Evolutionary conservation across 2,113 vertebrate genomes (phyloP), one percentile per base, ranked within the genome.

Genomic region (Paralichthys olivaceus): DNA sequence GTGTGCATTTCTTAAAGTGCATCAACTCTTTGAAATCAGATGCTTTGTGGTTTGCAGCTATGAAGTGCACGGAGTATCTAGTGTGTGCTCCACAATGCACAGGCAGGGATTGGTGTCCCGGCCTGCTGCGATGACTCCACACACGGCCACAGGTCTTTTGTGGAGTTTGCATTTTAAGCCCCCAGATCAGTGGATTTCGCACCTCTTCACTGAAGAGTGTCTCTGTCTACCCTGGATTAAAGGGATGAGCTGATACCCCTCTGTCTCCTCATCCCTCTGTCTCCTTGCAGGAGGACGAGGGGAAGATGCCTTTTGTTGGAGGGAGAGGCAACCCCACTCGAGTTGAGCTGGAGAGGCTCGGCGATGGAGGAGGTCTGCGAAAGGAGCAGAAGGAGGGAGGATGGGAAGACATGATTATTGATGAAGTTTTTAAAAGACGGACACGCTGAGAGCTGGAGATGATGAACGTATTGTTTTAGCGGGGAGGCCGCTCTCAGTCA

Each of bases 141-240:
- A 80, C 47, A 65, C 58, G 64, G 17, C 79, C 60, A 54, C 74
- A 83, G 84, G 79, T 84, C 90, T 87, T 83, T 91, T 88, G 89
- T 77, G 53, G 78, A 49, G 80, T 79, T 81, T 83, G 59, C 80
- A 83, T 93, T 79, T 87, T 90, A 93, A 94, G 84, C 87, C 75
- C 77, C 75, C 81, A 62, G 88, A 92, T 90, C 92, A 86, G 86
- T 90, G 86, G 92, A 93, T 92, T 89, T 83, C 84, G 78, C 73
- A 80, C 83, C 90, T 92, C 91, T 93, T 87, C 91, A 90, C 84
- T 91, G 85, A 85, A 92, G 93, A 91, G 86, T 86, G 84, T 84
- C 81, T 90, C 83, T 75, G 79, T 86, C 83, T 62, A 72, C 58
- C 73, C 51, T 75, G 92, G 92, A 94, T 95, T 93, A 92, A 85